Evolutionary conservation across 35 echinoderm and acorn worm genomes (phyloP).

Genomic region (Holothuria glaberrima): DNA sequence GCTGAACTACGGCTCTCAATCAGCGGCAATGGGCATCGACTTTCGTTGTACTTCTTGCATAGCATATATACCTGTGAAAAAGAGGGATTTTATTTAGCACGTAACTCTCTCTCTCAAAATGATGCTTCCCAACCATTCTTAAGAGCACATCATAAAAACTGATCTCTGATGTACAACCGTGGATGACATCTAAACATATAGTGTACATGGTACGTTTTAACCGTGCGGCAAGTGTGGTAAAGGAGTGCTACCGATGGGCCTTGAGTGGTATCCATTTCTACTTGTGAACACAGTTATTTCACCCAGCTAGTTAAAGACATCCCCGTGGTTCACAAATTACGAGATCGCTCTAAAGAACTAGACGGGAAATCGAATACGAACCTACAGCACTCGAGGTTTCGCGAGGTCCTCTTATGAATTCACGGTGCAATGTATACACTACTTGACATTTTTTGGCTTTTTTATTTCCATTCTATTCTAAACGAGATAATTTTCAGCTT

Average conservation of each 20-base stretch:
- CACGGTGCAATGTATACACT: conserved; percentile 16
- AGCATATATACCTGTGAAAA: too few species aligned
- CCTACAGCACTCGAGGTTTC: neutral
- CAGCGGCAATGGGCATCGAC: too few species aligned
- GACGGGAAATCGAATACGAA: conserved; percentile 19
- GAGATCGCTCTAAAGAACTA: conserved; percentile 14
- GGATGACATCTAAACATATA: neutral
- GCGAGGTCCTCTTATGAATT: conserved; percentile 5
- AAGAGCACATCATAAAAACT: too few species aligned
- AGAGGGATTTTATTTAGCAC: too few species aligned
- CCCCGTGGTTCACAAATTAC: conserved; percentile 4
- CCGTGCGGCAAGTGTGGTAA: neutral
- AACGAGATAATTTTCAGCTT: conserved; percentile 6
- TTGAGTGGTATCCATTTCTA: conserved; percentile 23
- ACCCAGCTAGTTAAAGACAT: neutral
- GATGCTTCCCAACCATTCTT: too few species aligned
- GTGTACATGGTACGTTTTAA: neutral
- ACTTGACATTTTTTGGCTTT: conserved; percentile 2
- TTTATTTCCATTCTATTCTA: neutral
- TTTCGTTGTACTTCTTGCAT: too few species aligned
- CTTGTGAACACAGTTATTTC: conserved; percentile 41
- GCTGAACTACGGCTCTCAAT: too few species aligned
- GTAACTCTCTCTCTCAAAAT: too few species aligned
- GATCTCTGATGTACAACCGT: too few species aligned
- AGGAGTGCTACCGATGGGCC: neutral